phyloP scores from a whole-genome alignment of 2,113 vertebrate genomes.

The Ploceus nigricollis region DNA sequence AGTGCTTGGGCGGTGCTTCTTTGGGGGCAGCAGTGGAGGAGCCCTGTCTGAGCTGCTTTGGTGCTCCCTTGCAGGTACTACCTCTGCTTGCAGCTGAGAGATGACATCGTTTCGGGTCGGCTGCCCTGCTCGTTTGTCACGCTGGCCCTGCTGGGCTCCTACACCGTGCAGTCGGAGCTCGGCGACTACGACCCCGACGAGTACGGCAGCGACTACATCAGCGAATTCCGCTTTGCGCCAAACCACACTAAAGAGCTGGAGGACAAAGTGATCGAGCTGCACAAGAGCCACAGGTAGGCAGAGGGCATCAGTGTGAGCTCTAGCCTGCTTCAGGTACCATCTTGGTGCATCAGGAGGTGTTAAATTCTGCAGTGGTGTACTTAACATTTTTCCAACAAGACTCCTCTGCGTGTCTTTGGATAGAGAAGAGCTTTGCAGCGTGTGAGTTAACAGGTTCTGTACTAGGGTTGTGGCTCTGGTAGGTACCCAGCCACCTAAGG shows the following conservation, averaged over 20 bases:
- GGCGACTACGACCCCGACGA: conserved; percentile 93
- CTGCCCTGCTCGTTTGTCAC: conserved; percentile 96
- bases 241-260: conserved; percentile 95
- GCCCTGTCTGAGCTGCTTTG: not conserved
- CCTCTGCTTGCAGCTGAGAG: conserved; percentile 92
- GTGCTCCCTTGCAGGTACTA: conserved; percentile 82
- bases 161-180: conserved; percentile 91
- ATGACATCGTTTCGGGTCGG: conserved; percentile 91
- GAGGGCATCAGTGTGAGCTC: not conserved
- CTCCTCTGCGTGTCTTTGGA: not conserved
- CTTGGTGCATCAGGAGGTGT: not conserved
- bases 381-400: not conserved
- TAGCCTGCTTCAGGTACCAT: accelerated
- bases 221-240: conserved; percentile 90
- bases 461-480: not conserved
- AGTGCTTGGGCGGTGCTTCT: accelerated
- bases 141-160: conserved; percentile 89
- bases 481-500: not conserved
- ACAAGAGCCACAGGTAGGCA: conserved; percentile 92
- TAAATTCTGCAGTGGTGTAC: not conserved
- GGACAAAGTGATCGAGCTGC: conserved; percentile 93
- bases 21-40: not conserved
- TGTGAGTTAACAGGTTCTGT: not conserved
- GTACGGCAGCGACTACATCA: conserved; percentile 85
- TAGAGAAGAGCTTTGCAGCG: not conserved